Evolutionary conservation across 2,113 vertebrate species (phyloP), one percentile per base, ranked within the genome.

Genomic region (Lepisosteus osseus): DNA sequence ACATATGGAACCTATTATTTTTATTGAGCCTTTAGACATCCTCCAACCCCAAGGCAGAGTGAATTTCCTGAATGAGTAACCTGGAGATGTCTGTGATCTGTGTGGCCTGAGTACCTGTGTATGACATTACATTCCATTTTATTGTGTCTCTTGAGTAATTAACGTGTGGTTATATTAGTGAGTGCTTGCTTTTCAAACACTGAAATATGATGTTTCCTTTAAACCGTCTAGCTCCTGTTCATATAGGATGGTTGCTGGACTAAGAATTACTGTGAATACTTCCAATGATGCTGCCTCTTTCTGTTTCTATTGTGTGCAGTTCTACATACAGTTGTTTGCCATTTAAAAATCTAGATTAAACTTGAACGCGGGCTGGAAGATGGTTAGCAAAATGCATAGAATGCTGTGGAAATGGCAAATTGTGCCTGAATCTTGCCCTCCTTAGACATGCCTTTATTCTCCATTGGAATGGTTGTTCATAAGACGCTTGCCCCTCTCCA

Each of bases 1-100:
- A 78, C 89, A 86, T 83, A 83, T 88, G 86, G 85, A 85, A 79
- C 80, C 76, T 74, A 88, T 89, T 89, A 86, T 81, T 83, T 79
- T 86, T 86, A 86, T 86, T 87, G 81, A 82, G 81, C 79, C 85
- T 86, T 87, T 79, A 83, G 79, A 87, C 83, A 88, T 83, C 77
- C 75, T 63, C 78, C 85, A 79, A 81, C 87, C 82, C 81, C 66
- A 70, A 76, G 75, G 80, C 45, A 59, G 74, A 47, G 67, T 54
- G 82, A 74, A 83, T 83, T 85, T 84, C 81, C 85, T 82, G 87
- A 84, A 80, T 84, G 80, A 83, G 84, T 85, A 83, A 74, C 84
- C 78, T 72, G 68, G 77, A 13, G 62, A 74, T 77, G 73, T 83
- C 81, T 82, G 76, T 80, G 88, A 88, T 85, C 81, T 81, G 78